phyloP scores from a whole-genome alignment of 1,140 invertebrate genomes.

The Mercenaria mercenaria region DNA sequence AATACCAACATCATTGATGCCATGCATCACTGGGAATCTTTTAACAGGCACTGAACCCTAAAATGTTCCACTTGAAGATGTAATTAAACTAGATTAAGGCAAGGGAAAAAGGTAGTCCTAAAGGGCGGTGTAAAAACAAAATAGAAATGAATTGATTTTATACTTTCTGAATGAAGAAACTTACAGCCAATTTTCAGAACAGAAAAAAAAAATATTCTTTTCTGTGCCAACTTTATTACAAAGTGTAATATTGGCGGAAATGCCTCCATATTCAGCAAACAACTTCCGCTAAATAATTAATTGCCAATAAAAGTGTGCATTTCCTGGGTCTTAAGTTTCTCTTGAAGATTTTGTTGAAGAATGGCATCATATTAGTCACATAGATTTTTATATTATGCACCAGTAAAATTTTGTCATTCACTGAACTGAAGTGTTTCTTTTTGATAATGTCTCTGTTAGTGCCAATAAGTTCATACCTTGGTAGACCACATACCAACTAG shows the following conservation, averaged over 20 bases:
- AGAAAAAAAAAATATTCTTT: no score
- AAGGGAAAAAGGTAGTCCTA: no score
- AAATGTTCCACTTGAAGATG: no score
- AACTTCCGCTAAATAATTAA: conserved; percentile 44
- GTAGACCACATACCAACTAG: neutral
- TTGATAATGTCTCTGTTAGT: neutral
- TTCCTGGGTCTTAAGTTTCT: conserved; percentile 2
- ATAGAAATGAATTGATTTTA: no score
- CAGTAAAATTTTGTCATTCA: neutral
- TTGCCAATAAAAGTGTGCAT: conserved; percentile 10
- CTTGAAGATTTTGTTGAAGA: neutral
- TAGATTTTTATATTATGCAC: neutral
- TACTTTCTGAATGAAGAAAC: no score
- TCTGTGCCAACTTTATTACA: no score
- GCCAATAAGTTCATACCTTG: neutral
- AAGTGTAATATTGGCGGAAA: conserved; percentile 13
- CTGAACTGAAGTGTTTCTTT: neutral
- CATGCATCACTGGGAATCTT: no score
- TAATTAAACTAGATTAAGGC: no score
- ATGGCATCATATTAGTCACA: neutral
- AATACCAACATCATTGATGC: neutral
- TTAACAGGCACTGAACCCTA: no score
- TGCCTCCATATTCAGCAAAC: neutral
- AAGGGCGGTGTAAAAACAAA: no score
- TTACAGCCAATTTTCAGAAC: no score